Conservation (phyloP, 1,140 invertebrate species). For the Polypedilum vanderplanki region DNA sequence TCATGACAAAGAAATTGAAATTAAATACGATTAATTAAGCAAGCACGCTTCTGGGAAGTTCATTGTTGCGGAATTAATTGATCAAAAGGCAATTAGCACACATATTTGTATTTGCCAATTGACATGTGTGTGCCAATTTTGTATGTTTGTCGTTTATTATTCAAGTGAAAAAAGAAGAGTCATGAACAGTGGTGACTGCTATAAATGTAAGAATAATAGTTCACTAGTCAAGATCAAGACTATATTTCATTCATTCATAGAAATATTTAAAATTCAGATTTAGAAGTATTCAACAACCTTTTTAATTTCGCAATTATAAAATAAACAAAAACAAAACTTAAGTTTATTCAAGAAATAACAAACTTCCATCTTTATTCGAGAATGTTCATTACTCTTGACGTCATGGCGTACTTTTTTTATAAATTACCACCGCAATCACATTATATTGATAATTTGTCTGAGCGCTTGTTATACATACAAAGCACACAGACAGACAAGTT, state of each 20-base stretch:
- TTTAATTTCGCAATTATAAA: no score
- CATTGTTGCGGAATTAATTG: neutral
- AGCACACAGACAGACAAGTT: neutral
- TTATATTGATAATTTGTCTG: neutral
- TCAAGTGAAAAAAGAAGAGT: neutral
- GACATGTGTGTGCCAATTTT: neutral
- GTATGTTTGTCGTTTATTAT: neutral
- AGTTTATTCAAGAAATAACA: no score
- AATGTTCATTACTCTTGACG: neutral
- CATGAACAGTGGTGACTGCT: neutral
- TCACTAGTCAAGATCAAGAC: no score
- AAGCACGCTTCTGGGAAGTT: neutral
- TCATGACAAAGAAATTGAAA: neutral
- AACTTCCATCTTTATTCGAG: no score
- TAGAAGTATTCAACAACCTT: no score
- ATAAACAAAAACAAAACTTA: no score
- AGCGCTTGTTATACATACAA: neutral
- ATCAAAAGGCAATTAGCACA: conserved; percentile 15
- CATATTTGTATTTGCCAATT: neutral
- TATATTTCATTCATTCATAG: no score
- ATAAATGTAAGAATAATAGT: neutral
- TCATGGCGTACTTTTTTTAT: neutral
- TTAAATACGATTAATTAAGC: neutral
- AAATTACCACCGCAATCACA: neutral
- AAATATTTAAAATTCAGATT: no score